These are phyloP conservation scores for Pocillopora meandrina DNA, from an alignment of 92 coral and sea anemone species.

Conservation along the genomic window DNA sequence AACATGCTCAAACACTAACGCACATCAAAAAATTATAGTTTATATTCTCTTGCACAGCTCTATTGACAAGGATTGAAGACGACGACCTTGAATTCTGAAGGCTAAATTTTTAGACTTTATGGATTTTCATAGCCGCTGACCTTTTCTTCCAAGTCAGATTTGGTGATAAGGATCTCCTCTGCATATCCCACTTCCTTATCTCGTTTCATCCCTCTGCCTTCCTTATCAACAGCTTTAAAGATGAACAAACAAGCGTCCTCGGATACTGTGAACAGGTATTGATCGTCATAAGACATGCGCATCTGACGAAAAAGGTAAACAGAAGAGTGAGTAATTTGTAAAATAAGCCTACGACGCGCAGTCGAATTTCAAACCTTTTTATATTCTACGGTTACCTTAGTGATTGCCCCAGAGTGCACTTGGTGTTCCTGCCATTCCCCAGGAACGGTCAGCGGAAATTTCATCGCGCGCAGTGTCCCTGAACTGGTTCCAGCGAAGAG, in stretches of 20 bases:
- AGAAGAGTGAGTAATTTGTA: not conserved
- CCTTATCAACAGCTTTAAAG: constrained; percentile 97
- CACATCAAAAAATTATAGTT: too few species aligned
- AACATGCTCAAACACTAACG: too few species aligned
- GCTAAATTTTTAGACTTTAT: not conserved
- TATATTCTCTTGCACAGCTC: too few species aligned
- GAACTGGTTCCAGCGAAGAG: constrained; percentile 90
- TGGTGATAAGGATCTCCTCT: constrained; percentile 98
- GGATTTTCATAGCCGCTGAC: constrained; percentile 24
- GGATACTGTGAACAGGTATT: constrained; percentile 96
- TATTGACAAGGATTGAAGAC: too few species aligned
- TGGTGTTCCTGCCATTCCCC: constrained; percentile 99
- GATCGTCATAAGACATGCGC: constrained; percentile 99
- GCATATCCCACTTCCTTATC: constrained; percentile 98
- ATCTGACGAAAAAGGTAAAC: constrained; percentile 54
- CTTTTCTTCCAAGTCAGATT: constrained; percentile 98
- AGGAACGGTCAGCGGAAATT: constrained; percentile 96
- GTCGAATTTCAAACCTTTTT: not conserved
- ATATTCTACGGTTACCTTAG: constrained; percentile 61
- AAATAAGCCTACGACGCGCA: not conserved
- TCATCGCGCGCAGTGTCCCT: constrained; percentile 97
- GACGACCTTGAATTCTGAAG: too few species aligned
- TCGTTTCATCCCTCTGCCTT: constrained; percentile 97
- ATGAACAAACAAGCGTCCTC: constrained; percentile 95
- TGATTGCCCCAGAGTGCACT: constrained; percentile 91